These are phyloP conservation scores for Patagioenas fasciata DNA, from an alignment of 2,113 vertebrate species.

Conservation along the genomic window DNA sequence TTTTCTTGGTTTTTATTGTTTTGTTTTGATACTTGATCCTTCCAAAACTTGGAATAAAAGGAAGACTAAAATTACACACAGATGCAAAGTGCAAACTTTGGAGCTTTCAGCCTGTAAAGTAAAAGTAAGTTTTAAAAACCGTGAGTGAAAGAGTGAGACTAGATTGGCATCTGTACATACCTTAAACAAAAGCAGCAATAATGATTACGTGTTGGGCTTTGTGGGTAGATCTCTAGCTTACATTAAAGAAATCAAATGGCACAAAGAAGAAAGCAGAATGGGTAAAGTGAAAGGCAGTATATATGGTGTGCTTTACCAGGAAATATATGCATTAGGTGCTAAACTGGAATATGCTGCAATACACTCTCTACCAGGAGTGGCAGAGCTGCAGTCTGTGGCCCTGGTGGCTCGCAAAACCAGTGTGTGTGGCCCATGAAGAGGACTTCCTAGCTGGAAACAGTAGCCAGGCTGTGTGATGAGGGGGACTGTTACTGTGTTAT, in stretches of 20 bases:
- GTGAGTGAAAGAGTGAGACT: constrained; percentile 30
- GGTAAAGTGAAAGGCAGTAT: background rate
- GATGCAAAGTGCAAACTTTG: constrained; percentile 54
- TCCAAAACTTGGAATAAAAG: constrained; percentile 47
- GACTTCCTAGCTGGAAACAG: background rate
- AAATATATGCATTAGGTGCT: background rate
- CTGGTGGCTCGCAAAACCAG: background rate
- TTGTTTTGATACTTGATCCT: constrained; percentile 51
- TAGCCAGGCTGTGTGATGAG: accelerated
- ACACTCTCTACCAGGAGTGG: background rate
- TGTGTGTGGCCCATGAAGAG: accelerated
- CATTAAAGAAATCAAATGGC: background rate
- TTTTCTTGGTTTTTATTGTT: constrained; percentile 30
- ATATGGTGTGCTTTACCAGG: background rate
- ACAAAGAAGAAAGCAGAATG: background rate
- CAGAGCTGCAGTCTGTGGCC: background rate
- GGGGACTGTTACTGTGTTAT: background rate
- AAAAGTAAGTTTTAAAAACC: constrained; percentile 38
- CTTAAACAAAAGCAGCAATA: background rate
- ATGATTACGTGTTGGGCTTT: background rate
- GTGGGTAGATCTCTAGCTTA: background rate
- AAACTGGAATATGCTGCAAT: background rate
- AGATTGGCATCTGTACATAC: background rate
- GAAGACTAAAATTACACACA: constrained; percentile 41
- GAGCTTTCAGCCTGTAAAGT: constrained; percentile 27